Evolutionary conservation across 1,140 invertebrate genomes (phyloP), one percentile per base, ranked within the genome.

Genomic region (Heliconius himera): DNA sequence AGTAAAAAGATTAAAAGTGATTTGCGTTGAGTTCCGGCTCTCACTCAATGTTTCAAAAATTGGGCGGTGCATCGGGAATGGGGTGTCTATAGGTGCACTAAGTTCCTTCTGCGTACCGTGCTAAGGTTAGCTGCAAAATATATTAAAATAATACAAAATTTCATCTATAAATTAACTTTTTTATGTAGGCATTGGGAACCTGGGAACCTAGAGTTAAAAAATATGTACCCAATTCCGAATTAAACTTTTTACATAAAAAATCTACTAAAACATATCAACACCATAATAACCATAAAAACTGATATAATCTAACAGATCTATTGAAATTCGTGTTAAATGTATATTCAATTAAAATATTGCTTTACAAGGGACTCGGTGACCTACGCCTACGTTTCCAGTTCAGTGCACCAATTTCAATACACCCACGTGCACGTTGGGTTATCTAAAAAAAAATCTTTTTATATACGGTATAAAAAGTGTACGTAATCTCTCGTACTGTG

Each of bases 371-470:
- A 26, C n/a, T 26, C 22, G 56, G 22, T 66, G 56, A 66, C 56
- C 56, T 26, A 66, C 56, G 56, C 56, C 56, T 26, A 66, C 56
- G 56, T 26, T 66, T 26, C 56, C 56, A 66, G n/a, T 9, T 26
- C 56, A 66, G 56, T 66, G n/a, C 56, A 66, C 22, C 56, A 66
- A 13, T 26, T 13, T n/a, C 9, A 56, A 56, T 56, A n/a, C 54
- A 16, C 60, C 60, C 60, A 66, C 60, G 60, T 66, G 3, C 54
- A 8, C 11, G 13, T 26, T 66, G 20, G 20, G 22, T 66, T 66
- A 66, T 66, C 60, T 66, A 26, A 66, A 66, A 66, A 66, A 26
- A 56, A n/a, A 66, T 66, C 60, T n/a, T n/a, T n/a, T n/a, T n/a
- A n/a, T n/a, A n/a, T n/a, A n/a, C n/a, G n/a, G n/a, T n/a, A n/a